Percentiles rank a stretch among this genome's conserved stretches.
Evolutionary conservation across 2,888 invertebrate species (phyloP).

Genomic region (Onchidella celtica): DNA sequence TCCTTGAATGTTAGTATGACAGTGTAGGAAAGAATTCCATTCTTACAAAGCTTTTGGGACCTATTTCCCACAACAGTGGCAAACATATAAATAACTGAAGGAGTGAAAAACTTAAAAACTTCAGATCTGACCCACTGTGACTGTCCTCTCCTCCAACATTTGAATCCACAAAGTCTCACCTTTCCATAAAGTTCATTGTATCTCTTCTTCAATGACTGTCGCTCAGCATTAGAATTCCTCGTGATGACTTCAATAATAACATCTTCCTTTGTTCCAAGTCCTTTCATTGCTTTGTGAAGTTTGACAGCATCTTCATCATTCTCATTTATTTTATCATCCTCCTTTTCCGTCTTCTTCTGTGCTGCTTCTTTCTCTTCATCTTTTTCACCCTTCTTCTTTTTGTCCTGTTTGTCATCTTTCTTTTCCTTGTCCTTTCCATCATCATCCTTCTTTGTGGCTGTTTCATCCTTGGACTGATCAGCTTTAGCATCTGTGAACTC

Average conservation of each 20-base stretch:
- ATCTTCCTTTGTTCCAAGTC: constrained; percentile 67
- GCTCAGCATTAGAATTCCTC: constrained; percentile 67
- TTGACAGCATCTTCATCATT: constrained; percentile 66
- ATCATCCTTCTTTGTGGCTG: neutral
- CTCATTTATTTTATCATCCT: neutral
- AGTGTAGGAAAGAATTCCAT: too few relatives aligned
- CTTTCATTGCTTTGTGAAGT: constrained; percentile 71
- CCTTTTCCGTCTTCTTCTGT: constrained; percentile 2
- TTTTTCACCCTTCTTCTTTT: neutral
- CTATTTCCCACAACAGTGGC: too few relatives aligned
- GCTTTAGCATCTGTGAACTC: neutral
- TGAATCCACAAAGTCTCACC: too few relatives aligned
- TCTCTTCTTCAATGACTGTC: constrained; percentile 68
- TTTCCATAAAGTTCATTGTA: constrained; percentile 38
- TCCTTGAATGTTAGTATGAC: too few relatives aligned
- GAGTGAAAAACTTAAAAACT: too few relatives aligned
- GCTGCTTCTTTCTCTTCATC: neutral
- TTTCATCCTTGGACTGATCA: neutral
- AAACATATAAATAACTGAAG: too few relatives aligned
- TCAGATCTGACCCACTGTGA: too few relatives aligned
- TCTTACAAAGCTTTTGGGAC: too few relatives aligned
- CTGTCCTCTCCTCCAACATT: too few relatives aligned
- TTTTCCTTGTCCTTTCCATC: neutral
- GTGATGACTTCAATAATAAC: constrained; percentile 71
- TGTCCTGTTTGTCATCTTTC: neutral